Evolutionary conservation across 2,113 vertebrate species (phyloP).

Genomic region (Galeopterus variegatus): DNA sequence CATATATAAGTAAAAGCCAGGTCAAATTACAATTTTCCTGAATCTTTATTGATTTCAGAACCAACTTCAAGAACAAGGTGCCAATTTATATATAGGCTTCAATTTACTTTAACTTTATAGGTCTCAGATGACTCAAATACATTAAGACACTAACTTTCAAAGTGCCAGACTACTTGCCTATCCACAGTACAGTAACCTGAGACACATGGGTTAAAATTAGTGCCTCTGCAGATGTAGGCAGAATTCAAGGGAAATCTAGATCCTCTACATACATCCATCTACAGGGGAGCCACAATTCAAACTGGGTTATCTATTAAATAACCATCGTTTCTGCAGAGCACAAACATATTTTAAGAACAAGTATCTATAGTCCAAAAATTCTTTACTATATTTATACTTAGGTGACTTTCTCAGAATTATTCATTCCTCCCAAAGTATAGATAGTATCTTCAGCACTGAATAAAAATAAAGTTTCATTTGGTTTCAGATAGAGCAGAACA

Average conservation of each 20-base stretch:
- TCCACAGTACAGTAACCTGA: not conserved
- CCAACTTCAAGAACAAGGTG: not conserved
- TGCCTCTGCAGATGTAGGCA: not conserved
- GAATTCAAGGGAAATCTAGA: not conserved
- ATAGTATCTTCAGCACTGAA: not conserved
- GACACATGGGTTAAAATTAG: not conserved
- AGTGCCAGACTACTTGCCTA: not conserved
- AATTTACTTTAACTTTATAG: slow-evolving; percentile 9
- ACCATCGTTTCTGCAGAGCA: not conserved
- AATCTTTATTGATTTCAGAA: not conserved
- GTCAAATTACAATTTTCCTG: not conserved
- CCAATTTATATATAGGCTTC: not conserved
- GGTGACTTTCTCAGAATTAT: not conserved
- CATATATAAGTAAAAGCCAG: slow-evolving; percentile 33
- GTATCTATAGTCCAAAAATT: not conserved
- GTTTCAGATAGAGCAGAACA: not conserved
- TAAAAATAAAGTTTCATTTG: slow-evolving; percentile 18
- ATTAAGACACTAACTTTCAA: slow-evolving; percentile 12
- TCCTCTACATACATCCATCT: not conserved
- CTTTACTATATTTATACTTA: not conserved
- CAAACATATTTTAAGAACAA: not conserved
- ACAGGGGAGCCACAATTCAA: not conserved
- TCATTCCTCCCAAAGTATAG: not conserved
- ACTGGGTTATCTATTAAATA: not conserved
- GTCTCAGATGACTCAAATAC: not conserved